Evolutionary conservation across 2,888 invertebrate genomes (phyloP).

Genomic region (Cryptus armator): DNA sequence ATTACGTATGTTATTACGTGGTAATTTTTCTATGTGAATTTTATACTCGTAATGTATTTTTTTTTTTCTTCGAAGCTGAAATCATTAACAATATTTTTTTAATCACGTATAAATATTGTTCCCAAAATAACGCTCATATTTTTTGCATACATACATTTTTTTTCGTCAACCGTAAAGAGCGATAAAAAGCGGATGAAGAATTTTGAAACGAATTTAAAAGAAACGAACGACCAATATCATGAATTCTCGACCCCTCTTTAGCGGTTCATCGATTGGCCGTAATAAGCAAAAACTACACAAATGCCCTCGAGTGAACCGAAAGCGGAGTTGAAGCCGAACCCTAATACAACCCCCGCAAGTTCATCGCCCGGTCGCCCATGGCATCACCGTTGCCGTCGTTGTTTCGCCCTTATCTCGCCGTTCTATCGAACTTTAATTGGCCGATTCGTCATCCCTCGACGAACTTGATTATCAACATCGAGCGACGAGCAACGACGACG

Average conservation of each 20-base stretch:
- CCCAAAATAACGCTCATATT: too few species aligned
- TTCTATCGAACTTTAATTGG: conserved; percentile 84
- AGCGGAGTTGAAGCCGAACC: conserved; percentile 53
- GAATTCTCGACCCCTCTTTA: conserved; percentile 26
- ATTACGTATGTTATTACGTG: too few species aligned
- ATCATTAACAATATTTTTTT: too few species aligned
- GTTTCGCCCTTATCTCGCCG: conserved; percentile 80
- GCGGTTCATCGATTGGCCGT: conserved; percentile 51
- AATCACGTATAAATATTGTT: too few species aligned
- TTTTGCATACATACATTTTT: too few species aligned
- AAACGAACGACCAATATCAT: conserved; percentile 1
- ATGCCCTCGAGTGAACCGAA: conserved; percentile 52
- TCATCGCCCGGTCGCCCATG: conserved; percentile 69
- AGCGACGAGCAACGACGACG: conserved; percentile 74
- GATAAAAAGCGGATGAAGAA: background rate
- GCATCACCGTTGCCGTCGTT: conserved; percentile 25
- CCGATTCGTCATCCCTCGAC: conserved; percentile 84
- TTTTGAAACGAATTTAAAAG: conserved; percentile 11
- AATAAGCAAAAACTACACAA: conserved; percentile 47
- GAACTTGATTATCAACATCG: conserved; percentile 84
- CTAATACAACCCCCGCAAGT: conserved; percentile 60
- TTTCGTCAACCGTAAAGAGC: too few species aligned
- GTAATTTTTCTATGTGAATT: too few species aligned
- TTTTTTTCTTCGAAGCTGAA: too few species aligned
- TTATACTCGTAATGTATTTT: too few species aligned